Evolutionary conservation across 2,113 vertebrate genomes (phyloP).

Genomic region (Rhadina sibilatrix): DNA sequence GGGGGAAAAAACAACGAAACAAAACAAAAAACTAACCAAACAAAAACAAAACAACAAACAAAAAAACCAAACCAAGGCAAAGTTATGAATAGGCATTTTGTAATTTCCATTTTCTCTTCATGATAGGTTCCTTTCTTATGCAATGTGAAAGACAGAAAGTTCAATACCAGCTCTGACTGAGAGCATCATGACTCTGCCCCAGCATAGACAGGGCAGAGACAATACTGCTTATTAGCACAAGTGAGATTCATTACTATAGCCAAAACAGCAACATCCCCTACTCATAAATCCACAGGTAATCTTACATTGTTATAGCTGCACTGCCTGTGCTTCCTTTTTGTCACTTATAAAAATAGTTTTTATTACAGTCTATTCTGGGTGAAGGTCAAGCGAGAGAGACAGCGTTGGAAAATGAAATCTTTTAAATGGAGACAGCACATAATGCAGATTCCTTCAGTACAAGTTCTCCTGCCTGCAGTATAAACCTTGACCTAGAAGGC

Average conservation of each 20-base stretch:
- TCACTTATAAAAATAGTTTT: conserved; percentile 39
- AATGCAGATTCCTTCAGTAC: neutral
- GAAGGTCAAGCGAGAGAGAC: neutral
- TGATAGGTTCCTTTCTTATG: neutral
- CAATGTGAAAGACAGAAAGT: neutral
- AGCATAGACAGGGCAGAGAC: neutral
- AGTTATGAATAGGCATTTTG: neutral
- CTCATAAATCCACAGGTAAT: conserved; percentile 45
- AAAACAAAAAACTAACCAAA: no score
- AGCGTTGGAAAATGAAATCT: neutral
- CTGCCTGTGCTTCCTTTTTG: neutral
- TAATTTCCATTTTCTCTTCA: neutral
- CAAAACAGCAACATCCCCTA: neutral
- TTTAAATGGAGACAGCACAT: neutral
- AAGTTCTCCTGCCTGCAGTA: neutral
- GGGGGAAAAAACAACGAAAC: rapidly evolving
- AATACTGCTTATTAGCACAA: neutral
- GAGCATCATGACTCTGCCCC: neutral
- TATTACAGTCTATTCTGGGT: neutral
- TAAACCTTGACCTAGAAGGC: conserved; percentile 3
- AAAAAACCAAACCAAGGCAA: neutral
- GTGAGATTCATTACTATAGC: conserved; percentile 15
- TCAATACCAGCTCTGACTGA: neutral
- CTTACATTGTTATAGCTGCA: conserved; percentile 5
- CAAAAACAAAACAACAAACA: no score